Conservation (phyloP, 2,797 vertebrate genomes). For the Sarcophilus harrisii region DNA sequence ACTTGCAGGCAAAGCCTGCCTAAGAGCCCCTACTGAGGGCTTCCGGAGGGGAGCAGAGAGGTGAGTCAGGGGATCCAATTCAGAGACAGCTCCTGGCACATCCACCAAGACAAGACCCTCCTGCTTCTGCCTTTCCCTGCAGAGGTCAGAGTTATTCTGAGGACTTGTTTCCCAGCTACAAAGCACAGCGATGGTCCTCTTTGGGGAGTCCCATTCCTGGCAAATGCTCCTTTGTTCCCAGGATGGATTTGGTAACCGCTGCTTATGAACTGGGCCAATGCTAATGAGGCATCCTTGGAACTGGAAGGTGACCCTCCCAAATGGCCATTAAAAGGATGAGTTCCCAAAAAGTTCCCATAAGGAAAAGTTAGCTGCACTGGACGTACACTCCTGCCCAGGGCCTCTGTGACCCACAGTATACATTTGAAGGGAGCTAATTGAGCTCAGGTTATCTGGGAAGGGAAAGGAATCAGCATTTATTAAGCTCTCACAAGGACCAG, state of each 20-base stretch:
- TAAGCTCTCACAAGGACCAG: background rate
- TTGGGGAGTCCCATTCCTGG: background rate
- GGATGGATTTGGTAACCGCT: background rate
- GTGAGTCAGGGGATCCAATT: background rate
- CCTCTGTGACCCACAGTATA: background rate
- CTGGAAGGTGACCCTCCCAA: background rate
- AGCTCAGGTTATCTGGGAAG: background rate
- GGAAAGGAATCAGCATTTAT: background rate
- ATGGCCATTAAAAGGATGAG: background rate
- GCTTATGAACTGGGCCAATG: background rate
- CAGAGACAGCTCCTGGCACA: background rate
- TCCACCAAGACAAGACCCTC: background rate
- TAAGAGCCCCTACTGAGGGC: background rate
- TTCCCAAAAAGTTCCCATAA: background rate
- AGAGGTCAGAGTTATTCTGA: background rate
- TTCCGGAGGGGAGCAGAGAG: background rate
- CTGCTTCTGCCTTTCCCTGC: background rate
- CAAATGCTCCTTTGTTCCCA: background rate
- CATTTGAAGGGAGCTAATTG: background rate
- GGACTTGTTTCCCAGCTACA: background rate
- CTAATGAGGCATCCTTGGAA: background rate
- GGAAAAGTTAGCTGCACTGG: background rate
- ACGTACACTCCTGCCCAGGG: background rate
- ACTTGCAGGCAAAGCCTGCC: background rate
- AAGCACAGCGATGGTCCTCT: background rate